Base-by-base conservation (phyloP, 2,888 invertebrate species). In the Muscina levida region DNA sequence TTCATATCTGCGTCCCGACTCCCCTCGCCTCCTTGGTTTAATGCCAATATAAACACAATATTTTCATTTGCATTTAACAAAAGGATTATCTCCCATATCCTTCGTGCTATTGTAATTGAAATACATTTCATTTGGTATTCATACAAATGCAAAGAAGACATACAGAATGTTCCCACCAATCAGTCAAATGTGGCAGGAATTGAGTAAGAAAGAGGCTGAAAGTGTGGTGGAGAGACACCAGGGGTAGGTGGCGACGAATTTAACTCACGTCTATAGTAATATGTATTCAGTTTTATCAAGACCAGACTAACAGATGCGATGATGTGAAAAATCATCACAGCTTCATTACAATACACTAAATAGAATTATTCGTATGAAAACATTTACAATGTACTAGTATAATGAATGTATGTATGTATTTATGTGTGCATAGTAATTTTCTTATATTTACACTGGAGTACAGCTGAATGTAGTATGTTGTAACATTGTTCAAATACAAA, bases 291-390 rank as follows among this genome's bases (percentile, higher is more conserved):
- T 19, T 22, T 51, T 42, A 11, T 19, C 22, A 22, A 1, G n/a
- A 8, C 10, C 44, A 4, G 26, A 56, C 26, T 31, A 17, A 39
- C 62, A 39, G 39, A 42, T 42, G 22, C 1, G 59, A 15, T 57
- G 57, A 31, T 31, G 62, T 10, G 22, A 5, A 62, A 62, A 62
- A 39, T 62, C 39, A 39, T 37, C 31, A 6, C 17, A 59, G 39
- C 39, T 42, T 62, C 22, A 62, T 39, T 62, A 62, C 62, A 22
- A 62, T 42, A 62, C 17, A 39, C 39, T 42, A 62, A 62, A 62
- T 59, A 62, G 42, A 42, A 39, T 62, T 62, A 62, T 62, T 62
- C 31, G 22, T 19, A 62, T 62, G 62, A 22, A 62, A 62, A 62
- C 37, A 22, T 62, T 62, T 62, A 39, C 59, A 59, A 59, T 37